Conservation (phyloP, 2,113 vertebrate species). For the Pterocles gutturalis region DNA sequence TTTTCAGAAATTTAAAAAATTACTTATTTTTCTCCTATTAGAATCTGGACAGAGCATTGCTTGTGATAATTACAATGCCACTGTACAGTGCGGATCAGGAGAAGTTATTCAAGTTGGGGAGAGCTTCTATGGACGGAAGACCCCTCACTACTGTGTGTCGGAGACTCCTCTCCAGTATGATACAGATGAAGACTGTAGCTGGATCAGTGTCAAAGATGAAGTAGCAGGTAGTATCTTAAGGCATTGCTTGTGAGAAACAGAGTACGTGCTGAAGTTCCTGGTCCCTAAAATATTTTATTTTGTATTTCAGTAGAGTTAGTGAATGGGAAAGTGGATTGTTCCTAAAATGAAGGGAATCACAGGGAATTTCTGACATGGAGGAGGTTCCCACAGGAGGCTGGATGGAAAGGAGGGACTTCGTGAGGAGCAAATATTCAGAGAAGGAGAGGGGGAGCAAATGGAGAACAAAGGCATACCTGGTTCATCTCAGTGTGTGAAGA, state of each 20-base stretch:
- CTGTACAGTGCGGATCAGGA: slow-evolving; percentile 89
- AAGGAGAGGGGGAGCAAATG: neutral
- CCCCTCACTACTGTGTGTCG: slow-evolving; percentile 83
- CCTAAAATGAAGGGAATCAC: neutral
- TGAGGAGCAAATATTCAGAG: neutral
- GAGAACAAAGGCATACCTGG: neutral
- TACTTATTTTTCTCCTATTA: slow-evolving; percentile 21
- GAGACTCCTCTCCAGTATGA: neutral
- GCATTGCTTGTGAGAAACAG: neutral
- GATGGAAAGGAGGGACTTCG: neutral
- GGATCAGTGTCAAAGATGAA: slow-evolving; percentile 83
- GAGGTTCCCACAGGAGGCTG: neutral
- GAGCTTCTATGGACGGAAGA: slow-evolving; percentile 88
- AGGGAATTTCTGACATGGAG: neutral
- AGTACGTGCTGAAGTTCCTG: neutral
- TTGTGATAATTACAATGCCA: slow-evolving; percentile 84
- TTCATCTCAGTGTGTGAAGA: neutral
- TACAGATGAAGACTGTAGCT: slow-evolving; percentile 82
- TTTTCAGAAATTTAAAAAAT: neutral
- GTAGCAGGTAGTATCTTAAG: slow-evolving; percentile 82
- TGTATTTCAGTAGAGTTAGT: neutral
- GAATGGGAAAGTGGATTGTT: neutral
- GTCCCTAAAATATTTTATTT: neutral
- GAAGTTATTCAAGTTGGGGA: slow-evolving; percentile 87
- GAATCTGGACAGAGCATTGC: slow-evolving; percentile 83